Conservation (phyloP, 1,140 invertebrate species). For the Drosophila ficusphila region DNA sequence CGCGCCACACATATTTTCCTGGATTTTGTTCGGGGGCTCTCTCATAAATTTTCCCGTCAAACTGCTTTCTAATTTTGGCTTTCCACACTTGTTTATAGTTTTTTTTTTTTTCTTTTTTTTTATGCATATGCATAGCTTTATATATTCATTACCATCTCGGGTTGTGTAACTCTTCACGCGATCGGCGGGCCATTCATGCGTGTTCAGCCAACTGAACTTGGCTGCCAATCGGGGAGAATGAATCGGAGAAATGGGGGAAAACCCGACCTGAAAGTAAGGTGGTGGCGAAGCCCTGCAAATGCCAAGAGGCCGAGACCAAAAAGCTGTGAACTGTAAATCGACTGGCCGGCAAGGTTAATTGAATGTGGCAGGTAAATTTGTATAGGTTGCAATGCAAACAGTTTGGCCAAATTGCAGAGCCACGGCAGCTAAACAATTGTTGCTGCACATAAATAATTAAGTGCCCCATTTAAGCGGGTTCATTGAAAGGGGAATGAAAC, state of each 20-base stretch:
- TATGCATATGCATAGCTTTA: constrained; percentile 33
- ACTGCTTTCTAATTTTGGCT: constrained; percentile 76
- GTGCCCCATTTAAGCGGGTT: neutral
- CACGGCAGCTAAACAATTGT: constrained; percentile 17
- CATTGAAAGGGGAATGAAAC: neutral
- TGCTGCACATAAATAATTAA: neutral
- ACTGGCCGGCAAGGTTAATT: constrained; percentile 64
- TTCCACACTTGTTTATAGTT: constrained; percentile 53
- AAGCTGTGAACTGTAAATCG: constrained; percentile 54
- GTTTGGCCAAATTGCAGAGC: constrained; percentile 6
- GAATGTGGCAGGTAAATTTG: constrained; percentile 41
- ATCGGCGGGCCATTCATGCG: constrained; percentile 70
- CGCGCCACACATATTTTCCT: constrained; percentile 40
- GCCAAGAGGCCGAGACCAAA: constrained; percentile 24
- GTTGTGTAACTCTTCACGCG: constrained; percentile 78
- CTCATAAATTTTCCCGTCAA: constrained; percentile 69
- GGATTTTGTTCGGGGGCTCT: constrained; percentile 32
- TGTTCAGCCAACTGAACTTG: constrained; percentile 53
- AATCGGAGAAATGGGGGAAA: constrained; percentile 28
- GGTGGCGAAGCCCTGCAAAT: constrained; percentile 55
- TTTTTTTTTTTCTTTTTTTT: constrained; percentile 39
- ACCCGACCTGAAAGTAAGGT: constrained; percentile 14
- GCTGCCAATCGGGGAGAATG: constrained; percentile 2
- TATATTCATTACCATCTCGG: constrained; percentile 40
- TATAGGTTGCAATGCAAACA: constrained; percentile 23